Base-by-base conservation (phyloP, 2,113 vertebrate genomes). In the Chlamydotis undulata region DNA sequence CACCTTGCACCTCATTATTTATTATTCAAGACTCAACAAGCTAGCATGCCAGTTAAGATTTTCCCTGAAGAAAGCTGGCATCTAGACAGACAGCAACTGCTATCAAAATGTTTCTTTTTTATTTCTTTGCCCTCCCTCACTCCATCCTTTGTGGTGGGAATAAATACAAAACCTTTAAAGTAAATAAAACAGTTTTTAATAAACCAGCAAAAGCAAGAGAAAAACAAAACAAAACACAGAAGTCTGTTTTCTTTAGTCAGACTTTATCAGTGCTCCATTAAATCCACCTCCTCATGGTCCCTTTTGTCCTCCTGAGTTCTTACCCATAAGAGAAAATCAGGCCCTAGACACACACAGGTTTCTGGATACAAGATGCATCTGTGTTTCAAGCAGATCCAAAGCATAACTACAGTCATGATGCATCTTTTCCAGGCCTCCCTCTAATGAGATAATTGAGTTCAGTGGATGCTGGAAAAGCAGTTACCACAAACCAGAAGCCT, bases 21-120 rank as follows among this genome's bases (percentile, higher is more conserved):
- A 96, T 97, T 96, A 95, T 94, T 96, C 94, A 96, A 57, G 77
- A 93, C 87, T 95, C 93, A 91, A 92, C 83, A 96, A 96, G 89
- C 93, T 57, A 94, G 63, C 67, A 94, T 60, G 91, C 93, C 89
- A 94, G 84, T 89, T 89, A 89, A 87, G 83, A 77, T 94, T 94
- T 93, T 91, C 89, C 84, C 89, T 93, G 89, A 96, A 95, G 91
- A 93, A 94, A 91, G 65, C 78, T 95, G 89, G 94, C 94, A 94
- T 80, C 95, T 89, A 93, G 93, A 91, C 83, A 94, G 92, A 91
- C 73, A 89, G 80, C 61, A 92, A 96, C 91, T 56, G 83, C 81
- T 93, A 95, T 67, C 69, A 91, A 71, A 94, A 91, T 70, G 87
- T 87, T 94, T 83, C 87, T 73, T 95, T 92, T 65, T 74, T 53